Evolutionary conservation across 2,888 invertebrate species (phyloP), one percentile per base, ranked within the genome.

Genomic region (Stenichneumon culpator): DNA sequence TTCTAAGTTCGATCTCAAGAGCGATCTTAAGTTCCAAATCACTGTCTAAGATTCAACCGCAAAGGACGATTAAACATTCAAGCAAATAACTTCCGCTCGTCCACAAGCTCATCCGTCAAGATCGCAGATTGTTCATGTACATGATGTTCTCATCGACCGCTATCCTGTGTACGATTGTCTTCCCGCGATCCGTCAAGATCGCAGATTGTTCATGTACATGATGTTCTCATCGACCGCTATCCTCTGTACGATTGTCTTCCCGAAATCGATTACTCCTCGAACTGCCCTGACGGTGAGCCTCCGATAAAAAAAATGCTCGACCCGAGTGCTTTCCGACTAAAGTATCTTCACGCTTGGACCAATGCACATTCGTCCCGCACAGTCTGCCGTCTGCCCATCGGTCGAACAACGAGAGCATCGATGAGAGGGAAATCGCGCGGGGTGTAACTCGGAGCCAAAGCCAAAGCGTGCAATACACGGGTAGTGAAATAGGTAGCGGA

Each of bases 401-500:
- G 54, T 81, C 47, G 57, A 69, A 74, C 74, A 32, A 65, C 73
- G 68, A 7, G 67, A 77, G 47, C 63, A 72, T 72, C 70, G 54
- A 67, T 65, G 70, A 77, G 65, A 65, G 77, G 52, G 70, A 63
- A 63, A 72, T 44, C 28, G 50, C 47, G 44, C 25, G 19, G 11
- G n/a, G 50, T 70, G 70, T 70, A 36, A 79, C 32, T 39, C 36
- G 54, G 50, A 72, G 82, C 75, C 32, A 80, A 60, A 54, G 77
- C 77, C 63, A 68, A 69, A 75, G 74, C 81, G 75, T 63, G 74
- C 47, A 50, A 50, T 69, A 60, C 57, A 69, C 63, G 52, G 32
- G 75, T 50, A 65, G 32, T 16, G 69, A 69, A 69, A 69, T 75
- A 74, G 57, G 67, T 78, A 67, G 67, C 63, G 32, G 74, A 70